Base-by-base conservation (phyloP, 2,888 invertebrate genomes). In the Apomyelois bistriatella region DNA sequence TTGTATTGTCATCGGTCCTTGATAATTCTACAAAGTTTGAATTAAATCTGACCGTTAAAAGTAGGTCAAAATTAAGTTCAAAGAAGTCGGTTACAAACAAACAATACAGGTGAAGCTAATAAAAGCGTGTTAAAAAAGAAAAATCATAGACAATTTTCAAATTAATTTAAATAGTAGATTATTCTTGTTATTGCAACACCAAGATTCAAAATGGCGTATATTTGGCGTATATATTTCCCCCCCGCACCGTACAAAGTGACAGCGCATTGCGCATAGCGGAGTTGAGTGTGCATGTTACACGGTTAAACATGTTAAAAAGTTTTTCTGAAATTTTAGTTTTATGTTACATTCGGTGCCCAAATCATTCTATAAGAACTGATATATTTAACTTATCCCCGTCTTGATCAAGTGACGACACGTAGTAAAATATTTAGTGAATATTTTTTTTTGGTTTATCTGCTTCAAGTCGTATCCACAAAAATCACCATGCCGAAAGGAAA, bases 371-470 rank as follows among this genome's bases (percentile, higher is more conserved):
- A 91, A 93, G 92, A 93, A 93, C 93, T 91, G 92, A 91, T 91
- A 93, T 92, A 93, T 88, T 91, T 79, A 94, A 94, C 93, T 93
- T 92, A 94, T 93, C 93, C 91, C 94, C 94, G 83, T 95, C 94
- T 94, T 95, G 95, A 95, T 95, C 92, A 90, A 84, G 89, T 86
- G 87, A 73, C 75, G n/a, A 82, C 79, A 70, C 68, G 65, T 89
- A 89, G 88, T 70, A 76, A 82, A 82, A 72, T 81, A 77, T 71
- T 67, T 89, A 89, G 89, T 87, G 86, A 86, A 85, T 92, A 46
- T 92, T 92, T 90, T 90, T 85, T 83, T 84, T 80, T 89, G 87
- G 82, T 87, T 91, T 91, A 85, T 87, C 80, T 49, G 38, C 60
- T 60, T 56, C 76, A 69, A 89, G 88, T 90, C 64, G 66, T 70